Evolutionary conservation across 2,113 vertebrate species (phyloP).

Genomic region (Microcebus lehilahytsara): DNA sequence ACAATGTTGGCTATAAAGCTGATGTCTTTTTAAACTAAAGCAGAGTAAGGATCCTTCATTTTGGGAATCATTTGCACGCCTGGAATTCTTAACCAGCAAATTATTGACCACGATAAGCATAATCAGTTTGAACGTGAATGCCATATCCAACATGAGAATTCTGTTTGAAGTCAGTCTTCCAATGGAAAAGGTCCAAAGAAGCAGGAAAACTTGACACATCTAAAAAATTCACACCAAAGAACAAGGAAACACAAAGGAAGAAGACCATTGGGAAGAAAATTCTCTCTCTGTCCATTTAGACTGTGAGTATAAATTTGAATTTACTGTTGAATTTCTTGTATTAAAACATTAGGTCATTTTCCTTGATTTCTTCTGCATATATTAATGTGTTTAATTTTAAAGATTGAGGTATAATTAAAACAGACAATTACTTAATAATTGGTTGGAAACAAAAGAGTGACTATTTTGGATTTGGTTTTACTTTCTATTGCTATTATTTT

Average conservation of each 20-base stretch:
- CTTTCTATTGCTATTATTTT: neutral
- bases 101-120: rapidly evolving
- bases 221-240: neutral
- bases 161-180: neutral
- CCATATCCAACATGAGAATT: neutral
- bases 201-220: neutral
- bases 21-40: neutral
- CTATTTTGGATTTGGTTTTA: neutral
- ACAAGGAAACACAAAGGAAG: neutral
- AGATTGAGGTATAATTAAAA: neutral
- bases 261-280: neutral
- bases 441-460: neutral
- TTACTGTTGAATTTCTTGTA: neutral
- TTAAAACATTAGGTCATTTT: neutral
- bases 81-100: neutral
- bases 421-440: neutral
- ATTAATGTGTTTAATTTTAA: neutral
- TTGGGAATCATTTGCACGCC: neutral
- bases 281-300: neutral
- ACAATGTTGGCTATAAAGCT: rapidly evolving
- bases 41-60: neutral
- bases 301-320: conserved; percentile 1
- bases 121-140: rapidly evolving
- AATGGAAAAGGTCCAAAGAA: neutral
- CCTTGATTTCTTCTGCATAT: neutral